Evolutionary conservation across 1,140 invertebrate species (phyloP).

Genomic region (Micrasema minimum): DNA sequence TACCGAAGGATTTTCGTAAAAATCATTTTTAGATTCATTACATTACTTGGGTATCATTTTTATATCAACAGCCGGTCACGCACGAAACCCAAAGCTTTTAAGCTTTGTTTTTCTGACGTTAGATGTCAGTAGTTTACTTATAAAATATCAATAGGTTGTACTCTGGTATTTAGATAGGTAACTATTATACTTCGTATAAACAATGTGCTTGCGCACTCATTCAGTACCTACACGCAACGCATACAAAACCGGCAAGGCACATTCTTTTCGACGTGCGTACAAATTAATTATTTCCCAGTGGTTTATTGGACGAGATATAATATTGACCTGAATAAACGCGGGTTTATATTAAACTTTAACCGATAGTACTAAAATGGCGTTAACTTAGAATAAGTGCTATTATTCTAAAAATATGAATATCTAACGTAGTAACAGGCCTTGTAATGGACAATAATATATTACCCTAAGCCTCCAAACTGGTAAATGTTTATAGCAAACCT

Average conservation of each 20-base stretch:
- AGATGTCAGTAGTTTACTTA: too few species aligned
- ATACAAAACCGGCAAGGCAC: not conserved
- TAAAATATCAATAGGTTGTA: too few species aligned
- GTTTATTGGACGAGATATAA: not conserved
- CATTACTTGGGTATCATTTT: too few species aligned
- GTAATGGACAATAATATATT: slow-evolving; percentile 27
- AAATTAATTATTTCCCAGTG: not conserved
- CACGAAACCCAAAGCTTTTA: too few species aligned
- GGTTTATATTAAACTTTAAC: slow-evolving; percentile 5
- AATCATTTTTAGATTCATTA: too few species aligned
- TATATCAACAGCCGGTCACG: too few species aligned
- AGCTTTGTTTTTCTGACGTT: too few species aligned
- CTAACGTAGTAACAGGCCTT: slow-evolving; percentile 12
- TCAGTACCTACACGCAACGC: too few species aligned
- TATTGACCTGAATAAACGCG: not conserved
- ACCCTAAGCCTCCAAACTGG: not conserved
- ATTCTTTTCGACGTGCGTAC: not conserved
- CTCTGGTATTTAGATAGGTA: too few species aligned
- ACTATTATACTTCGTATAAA: too few species aligned
- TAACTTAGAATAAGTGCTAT: slow-evolving; percentile 6
- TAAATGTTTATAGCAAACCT: slow-evolving; percentile 30
- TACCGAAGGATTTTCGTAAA: too few species aligned
- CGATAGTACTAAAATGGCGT: slow-evolving; percentile 19
- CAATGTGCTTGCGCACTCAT: too few species aligned
- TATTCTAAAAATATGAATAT: slow-evolving; percentile 16